Evolutionary conservation across 2,888 invertebrate species (phyloP).

Genomic region (Heteropelma amictum): DNA sequence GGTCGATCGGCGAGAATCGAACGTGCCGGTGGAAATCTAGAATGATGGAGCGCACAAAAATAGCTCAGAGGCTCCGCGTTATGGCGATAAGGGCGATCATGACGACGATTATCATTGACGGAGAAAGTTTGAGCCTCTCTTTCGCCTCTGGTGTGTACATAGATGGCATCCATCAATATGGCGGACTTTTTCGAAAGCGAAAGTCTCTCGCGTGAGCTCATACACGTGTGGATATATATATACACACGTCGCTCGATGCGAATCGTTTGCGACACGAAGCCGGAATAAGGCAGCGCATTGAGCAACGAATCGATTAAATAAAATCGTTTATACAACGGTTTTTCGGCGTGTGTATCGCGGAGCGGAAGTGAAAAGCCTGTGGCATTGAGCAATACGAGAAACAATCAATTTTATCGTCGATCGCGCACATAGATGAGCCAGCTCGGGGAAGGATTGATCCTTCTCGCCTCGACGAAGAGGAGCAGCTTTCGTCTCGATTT

Average conservation of each 20-base stretch:
- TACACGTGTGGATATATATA: neutral
- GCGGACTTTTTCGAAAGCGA: conserved; percentile 67
- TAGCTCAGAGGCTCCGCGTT: conserved; percentile 26
- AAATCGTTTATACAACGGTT: neutral
- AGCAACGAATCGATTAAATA: conserved; percentile 56
- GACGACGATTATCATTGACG: conserved; percentile 10
- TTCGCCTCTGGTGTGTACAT: neutral
- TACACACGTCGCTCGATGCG: no score
- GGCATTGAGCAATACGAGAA: no score
- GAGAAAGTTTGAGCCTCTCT: conserved; percentile 62
- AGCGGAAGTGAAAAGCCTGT: neutral
- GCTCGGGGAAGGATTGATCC: no score
- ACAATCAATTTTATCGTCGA: no score
- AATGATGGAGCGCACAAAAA: conserved; percentile 50
- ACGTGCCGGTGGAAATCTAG: conserved; percentile 21
- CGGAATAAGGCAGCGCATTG: conserved; percentile 57
- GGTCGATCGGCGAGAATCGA: conserved; percentile 46
- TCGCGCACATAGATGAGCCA: no score
- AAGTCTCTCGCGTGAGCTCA: conserved; percentile 59
- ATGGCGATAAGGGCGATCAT: conserved; percentile 12
- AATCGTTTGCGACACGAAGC: neutral
- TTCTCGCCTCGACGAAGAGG: no score
- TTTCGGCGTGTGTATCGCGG: neutral
- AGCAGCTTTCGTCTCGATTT: no score
- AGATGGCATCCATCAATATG: conserved; percentile 46